Evolutionary conservation across 2,888 invertebrate species (phyloP), one percentile per base, ranked within the genome.

Genomic region (Mimas tiliae): DNA sequence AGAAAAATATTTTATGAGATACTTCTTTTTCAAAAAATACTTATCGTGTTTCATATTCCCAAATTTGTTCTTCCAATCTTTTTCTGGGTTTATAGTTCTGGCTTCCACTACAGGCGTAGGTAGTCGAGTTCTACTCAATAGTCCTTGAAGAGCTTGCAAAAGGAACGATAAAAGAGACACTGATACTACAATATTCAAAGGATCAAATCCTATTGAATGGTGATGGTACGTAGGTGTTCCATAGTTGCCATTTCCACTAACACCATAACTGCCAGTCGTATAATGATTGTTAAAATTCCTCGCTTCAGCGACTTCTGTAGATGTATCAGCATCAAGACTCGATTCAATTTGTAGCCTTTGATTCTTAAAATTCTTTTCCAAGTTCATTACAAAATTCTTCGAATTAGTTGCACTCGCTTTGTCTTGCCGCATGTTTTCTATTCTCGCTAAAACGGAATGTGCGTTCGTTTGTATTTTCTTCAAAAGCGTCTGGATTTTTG

Each of bases 131-230:
- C 91, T 84, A 3, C 77, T 80, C 51, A 94, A 71, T 14, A 94
- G 75, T 11, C 94, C 91, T 82, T 91, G 92, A 11, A 94, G 74
- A 0, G 93, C 90, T 85, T 94, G 93, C 6, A 94, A 76, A 19
- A 94, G 74, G 66, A 94, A 90, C 6, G 94, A 93, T 19, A 94
- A 76, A 0, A 94, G 78, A 4, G 94, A 94, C 77, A 94, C 78
- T 0, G 94, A 94, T 0, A 94, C 90, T 0, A 94, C 86, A 34
- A 94, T 93, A 70, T 94, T 94, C 63, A 94, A 82, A 9, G 94
- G 94, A 81, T 94, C 94, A 68, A 94, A 91, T n/a, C 93, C 93
- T 64, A 94, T 91, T 0, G 93, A 93, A 74, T 94, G 93, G 68
- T 94, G 94, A 71, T 94, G 93, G 70, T 92, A 93, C 0, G 90